phyloP scores from a whole-genome alignment of 2,113 vertebrate species.

The Neogobius melanostomus region DNA sequence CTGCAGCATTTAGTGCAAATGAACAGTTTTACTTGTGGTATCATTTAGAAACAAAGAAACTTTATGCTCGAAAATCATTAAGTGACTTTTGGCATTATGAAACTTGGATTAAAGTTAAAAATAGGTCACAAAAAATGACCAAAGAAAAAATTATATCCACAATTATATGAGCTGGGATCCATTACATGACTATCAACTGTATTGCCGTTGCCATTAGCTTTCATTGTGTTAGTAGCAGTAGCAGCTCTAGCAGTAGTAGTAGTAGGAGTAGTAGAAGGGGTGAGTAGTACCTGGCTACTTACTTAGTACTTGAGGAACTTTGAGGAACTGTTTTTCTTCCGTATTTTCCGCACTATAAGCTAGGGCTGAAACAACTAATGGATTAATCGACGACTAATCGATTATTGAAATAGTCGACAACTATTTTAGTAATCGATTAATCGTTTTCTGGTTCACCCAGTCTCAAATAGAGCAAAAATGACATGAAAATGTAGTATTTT shows the following conservation, averaged over 20 bases:
- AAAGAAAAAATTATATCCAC: not conserved
- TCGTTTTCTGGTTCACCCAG: too few species aligned
- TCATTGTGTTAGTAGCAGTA: not conserved
- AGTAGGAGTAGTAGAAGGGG: not conserved
- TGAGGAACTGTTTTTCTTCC: too few species aligned
- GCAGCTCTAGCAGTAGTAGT: not conserved
- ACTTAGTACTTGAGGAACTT: too few species aligned
- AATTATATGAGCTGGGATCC: not conserved
- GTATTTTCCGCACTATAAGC: too few species aligned
- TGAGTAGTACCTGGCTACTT: not conserved
- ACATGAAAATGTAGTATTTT: too few species aligned
- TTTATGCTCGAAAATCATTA: not conserved
- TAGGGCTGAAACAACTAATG: too few species aligned
- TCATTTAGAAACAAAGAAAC: not conserved
- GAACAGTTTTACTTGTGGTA: not conserved
- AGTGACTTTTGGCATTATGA: not conserved
- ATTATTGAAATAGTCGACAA: too few species aligned
- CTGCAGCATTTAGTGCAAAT: not conserved
- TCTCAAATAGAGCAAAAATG: too few species aligned
- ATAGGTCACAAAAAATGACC: not conserved
- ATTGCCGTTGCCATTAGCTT: too few species aligned
- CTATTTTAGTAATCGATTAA: too few species aligned
- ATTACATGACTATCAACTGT: not conserved
- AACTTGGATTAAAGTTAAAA: not conserved
- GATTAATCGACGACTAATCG: too few species aligned